Conservation (phyloP, 2,113 vertebrate genomes). For the Sylvicapra grimmia region DNA sequence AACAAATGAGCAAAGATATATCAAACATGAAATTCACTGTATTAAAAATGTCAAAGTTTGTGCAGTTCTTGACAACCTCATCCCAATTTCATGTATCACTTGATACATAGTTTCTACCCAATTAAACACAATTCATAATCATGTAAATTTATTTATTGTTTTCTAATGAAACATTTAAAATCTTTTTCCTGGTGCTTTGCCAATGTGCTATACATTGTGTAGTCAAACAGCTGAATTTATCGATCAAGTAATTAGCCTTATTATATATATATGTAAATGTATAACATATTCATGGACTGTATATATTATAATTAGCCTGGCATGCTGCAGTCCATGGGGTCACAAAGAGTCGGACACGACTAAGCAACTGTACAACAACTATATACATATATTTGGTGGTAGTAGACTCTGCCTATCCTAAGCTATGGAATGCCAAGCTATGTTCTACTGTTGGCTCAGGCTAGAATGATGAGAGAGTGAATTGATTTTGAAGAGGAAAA, state of each 20-base stretch:
- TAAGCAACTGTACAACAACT: background rate
- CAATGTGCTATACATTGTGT: background rate
- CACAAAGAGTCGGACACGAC: background rate
- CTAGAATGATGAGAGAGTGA: background rate
- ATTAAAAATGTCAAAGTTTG: background rate
- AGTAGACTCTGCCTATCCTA: background rate
- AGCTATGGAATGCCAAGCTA: background rate
- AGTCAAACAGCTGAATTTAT: background rate
- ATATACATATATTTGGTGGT: background rate
- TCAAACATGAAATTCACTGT: constrained; percentile 20
- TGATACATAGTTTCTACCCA: background rate
- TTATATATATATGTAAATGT: background rate
- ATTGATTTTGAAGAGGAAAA: background rate
- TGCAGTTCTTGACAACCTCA: background rate
- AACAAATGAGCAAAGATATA: constrained; percentile 41
- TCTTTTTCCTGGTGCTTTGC: background rate
- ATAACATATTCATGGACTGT: background rate
- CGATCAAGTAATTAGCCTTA: background rate
- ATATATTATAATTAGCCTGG: background rate
- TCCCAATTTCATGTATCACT: background rate
- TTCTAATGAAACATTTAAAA: constrained; percentile 5
- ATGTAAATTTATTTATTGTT: background rate
- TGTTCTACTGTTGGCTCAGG: background rate
- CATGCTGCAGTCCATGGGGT: background rate
- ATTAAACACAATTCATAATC: background rate